Evolutionary conservation across 2,113 vertebrate genomes (phyloP).

Genomic region (Strix aluco): DNA sequence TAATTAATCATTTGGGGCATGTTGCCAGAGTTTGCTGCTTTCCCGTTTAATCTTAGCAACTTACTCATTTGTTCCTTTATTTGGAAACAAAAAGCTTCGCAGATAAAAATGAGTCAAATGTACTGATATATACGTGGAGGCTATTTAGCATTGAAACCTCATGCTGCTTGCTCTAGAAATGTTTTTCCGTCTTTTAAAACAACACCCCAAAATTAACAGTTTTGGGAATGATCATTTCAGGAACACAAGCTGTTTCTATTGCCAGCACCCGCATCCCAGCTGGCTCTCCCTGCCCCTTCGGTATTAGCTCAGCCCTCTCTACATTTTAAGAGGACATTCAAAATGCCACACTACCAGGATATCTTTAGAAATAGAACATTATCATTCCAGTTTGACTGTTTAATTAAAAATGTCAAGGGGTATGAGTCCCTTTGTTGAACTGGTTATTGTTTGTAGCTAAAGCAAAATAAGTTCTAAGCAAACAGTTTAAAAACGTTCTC

Average conservation of each 20-base stretch:
- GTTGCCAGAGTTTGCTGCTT: conserved; percentile 1
- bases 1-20: not conserved
- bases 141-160: not conserved
- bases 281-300: not conserved
- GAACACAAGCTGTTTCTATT: not conserved
- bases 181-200: not conserved
- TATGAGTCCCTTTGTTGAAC: not conserved
- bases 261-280: not conserved
- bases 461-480: not conserved
- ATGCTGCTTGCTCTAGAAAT: not conserved
- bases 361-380: not conserved
- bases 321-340: not conserved
- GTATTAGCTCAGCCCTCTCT: not conserved
- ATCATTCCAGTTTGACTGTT: not conserved
- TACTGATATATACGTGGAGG: not conserved
- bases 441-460: not conserved
- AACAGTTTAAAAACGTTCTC: not conserved
- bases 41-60: not conserved
- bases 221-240: not conserved
- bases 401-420: not conserved
- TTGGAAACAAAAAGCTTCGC: not conserved
- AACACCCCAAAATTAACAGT: not conserved
- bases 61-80: conserved; percentile 15
- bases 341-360: not conserved
- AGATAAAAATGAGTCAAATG: not conserved